Base-by-base conservation (phyloP, 2,113 vertebrate genomes). In the Cinclus mexicanus region DNA sequence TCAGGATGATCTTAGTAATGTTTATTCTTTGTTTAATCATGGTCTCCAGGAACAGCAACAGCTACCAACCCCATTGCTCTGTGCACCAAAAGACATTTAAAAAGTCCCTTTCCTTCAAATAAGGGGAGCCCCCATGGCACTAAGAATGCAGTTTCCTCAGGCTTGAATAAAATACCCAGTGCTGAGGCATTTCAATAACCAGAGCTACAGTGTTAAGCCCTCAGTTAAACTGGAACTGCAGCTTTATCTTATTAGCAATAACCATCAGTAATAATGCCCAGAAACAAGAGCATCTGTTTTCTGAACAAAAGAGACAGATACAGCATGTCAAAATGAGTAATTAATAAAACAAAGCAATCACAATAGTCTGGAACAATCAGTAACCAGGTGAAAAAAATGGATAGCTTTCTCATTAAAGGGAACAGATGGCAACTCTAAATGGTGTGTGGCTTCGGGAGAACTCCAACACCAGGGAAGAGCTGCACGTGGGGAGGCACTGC, bases 341-440 rank as follows among this genome's bases (percentile, higher is more conserved):
- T 97, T 97, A 97, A 96, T 96, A 96, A 97, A 92, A 96, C 86
- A 94, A 96, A 93, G 95, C 94, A 92, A 96, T 96, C 96, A 96
- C 94, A 92, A 84, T 92, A 96, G 90, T 84, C 95, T 95, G 95
- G 90, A 96, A 94, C 93, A 95, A 96, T 95, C 94, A 95, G 94
- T 96, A 94, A 96, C 89, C 95, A 96, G 95, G 96, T 97, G 94
- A 96, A 97, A 96, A 93, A 94, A 97, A 95, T 44, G 83, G 90
- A 92, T 79, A 84, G 94, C 65, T 89, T 90, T 90, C 89, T 94
- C 88, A 94, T 96, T 89, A 94, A 52, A 72, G 83, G 72, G 90
- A 97, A 87, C 96, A 97, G 95, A 96, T 96, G 95, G 95, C 57
- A 15, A 52, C 88, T 81, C 39, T 64, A 49, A 90, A 42, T 19